Conservation (phyloP, 2,113 vertebrate genomes). For the Gyps fulvus region DNA sequence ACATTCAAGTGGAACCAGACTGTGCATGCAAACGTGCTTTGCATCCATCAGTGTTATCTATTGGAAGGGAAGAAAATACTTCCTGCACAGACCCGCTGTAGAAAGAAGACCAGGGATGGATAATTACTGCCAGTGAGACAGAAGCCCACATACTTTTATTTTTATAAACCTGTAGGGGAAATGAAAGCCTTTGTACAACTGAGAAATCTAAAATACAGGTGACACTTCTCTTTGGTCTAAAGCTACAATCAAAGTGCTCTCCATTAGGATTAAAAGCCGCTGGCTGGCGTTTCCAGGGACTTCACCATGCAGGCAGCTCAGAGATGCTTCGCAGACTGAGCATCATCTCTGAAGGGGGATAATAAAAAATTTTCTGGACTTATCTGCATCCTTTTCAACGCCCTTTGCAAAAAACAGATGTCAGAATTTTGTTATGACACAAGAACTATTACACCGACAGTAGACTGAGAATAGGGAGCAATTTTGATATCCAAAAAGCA, state of each 20-base stretch:
- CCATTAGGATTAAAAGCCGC: neutral
- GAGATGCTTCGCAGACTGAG: neutral
- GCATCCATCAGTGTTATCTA: neutral
- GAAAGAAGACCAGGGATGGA: neutral
- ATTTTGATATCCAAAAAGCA: neutral
- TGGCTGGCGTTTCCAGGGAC: neutral
- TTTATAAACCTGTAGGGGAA: neutral
- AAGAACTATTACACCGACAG: neutral
- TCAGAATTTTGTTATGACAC: neutral
- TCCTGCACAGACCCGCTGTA: neutral
- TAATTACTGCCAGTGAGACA: neutral
- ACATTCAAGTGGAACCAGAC: neutral
- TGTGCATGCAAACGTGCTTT: neutral
- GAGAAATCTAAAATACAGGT: neutral
- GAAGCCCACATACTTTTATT: neutral
- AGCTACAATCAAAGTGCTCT: neutral
- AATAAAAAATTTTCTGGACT: neutral
- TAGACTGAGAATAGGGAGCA: neutral
- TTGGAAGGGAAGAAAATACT: neutral
- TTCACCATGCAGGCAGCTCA: rapidly evolving
- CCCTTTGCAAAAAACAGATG: neutral
- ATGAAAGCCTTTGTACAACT: neutral
- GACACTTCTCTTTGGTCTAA: neutral
- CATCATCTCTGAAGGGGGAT: neutral
- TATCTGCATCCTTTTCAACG: neutral